Evolutionary conservation across 2,888 invertebrate genomes (phyloP), one percentile per base, ranked within the genome.

Genomic region (Scaeva pyrastri): DNA sequence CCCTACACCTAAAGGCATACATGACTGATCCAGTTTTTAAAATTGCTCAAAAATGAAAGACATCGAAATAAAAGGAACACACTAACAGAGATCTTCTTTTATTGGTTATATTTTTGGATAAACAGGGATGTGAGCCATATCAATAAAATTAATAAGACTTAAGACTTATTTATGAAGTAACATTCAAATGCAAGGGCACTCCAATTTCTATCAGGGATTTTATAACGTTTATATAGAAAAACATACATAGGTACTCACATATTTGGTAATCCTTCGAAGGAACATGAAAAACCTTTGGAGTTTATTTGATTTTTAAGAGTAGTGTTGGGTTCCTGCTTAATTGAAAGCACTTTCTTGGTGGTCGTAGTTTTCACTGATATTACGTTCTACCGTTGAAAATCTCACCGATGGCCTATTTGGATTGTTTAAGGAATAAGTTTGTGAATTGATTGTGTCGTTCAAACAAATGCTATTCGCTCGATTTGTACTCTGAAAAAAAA

Each of bases 401-500:
- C 82, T 73, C 5, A 86, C 82, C 19, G 82, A 82, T 82, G 76
- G 86, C 71, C 77, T 86, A 78, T 82, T 82, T 68, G 58, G 86
- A 60, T 82, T 77, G 43, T 43, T 73, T 14, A 82, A 12, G 14
- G 77, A 77, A 58, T 78, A 78, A 10, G 82, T 82, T 56, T 86
- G 72, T 10, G 82, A 70, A 43, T 73, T 77, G 12, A 87, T 77
- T 26, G 87, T 85, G 23, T 88, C 88, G 52, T 79, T 86, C 43
- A 88, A 62, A 52, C 78, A 77, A 73, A 88, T 58, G 55, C 85
- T 77, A 75, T 88, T 88, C 14, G 88, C 88, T 56, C 86, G 88
- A 55, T 86, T 86, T 66, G 88, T 88, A 85, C 86, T 88, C 88
- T 88, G 86, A 50, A 86, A 77, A 66, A 14, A 12, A 31, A 12